These are phyloP conservation scores for Anomalospiza imberbis DNA, from an alignment of 2,797 vertebrate species.

Conservation along the genomic window DNA sequence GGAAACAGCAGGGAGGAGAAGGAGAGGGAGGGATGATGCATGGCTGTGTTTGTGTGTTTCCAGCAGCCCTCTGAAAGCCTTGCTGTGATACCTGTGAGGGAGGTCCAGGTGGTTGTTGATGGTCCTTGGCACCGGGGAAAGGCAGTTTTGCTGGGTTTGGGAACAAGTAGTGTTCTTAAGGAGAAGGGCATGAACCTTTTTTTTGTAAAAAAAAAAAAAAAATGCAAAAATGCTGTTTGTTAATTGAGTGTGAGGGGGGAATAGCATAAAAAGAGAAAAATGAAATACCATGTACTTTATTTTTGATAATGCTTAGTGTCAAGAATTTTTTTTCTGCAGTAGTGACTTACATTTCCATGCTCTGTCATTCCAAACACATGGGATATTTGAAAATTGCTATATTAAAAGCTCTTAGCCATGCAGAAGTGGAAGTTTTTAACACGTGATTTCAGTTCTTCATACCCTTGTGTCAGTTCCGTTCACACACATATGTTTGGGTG, in stretches of 20 bases:
- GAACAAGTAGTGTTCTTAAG: neutral
- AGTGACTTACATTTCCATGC: neutral
- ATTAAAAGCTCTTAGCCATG: neutral
- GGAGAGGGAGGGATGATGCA: neutral
- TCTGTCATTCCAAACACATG: neutral
- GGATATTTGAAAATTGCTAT: neutral
- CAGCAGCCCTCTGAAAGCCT: neutral
- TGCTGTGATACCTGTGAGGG: neutral
- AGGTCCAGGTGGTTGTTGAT: neutral
- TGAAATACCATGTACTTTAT: rapidly evolving
- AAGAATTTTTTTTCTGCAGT: neutral
- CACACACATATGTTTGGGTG: rapidly evolving
- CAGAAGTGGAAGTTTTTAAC: neutral
- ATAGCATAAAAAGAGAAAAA: neutral
- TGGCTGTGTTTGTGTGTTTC: neutral
- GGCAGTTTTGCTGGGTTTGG: neutral
- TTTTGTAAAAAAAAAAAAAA: neutral
- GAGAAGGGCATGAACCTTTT: too few relatives aligned
- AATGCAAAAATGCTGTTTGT: neutral
- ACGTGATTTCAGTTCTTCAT: neutral
- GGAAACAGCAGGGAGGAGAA: neutral
- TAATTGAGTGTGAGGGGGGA: neutral
- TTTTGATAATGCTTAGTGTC: neutral
- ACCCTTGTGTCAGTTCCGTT: neutral
- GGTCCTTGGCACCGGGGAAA: neutral